Conservation (phyloP, 2,888 invertebrate species). For the Syrphus vitripennis region DNA sequence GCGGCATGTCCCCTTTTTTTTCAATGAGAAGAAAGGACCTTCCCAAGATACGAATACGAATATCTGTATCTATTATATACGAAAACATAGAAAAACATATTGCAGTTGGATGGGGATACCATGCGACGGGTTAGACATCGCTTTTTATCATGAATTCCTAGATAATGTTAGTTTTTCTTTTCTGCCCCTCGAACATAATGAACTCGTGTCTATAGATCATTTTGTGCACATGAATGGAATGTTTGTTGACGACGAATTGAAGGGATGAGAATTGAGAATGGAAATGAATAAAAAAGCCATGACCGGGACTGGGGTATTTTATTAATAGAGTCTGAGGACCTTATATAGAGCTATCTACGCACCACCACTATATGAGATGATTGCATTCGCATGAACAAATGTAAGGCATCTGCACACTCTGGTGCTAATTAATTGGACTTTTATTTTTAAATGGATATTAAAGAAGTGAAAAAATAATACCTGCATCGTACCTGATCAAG, state of each 20-base stretch:
- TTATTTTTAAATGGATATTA: background rate
- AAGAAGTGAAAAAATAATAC: too few relatives aligned
- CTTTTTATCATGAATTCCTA: conserved; percentile 63
- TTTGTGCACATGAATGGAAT: conserved; percentile 70
- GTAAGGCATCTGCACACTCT: conserved; percentile 43
- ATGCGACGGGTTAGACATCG: conserved; percentile 40
- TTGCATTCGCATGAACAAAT: conserved; percentile 60
- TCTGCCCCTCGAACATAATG: conserved; percentile 60
- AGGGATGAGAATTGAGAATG: conserved; percentile 17
- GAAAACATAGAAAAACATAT: conserved; percentile 20
- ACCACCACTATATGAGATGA: conserved; percentile 38
- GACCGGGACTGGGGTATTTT: conserved; percentile 17
- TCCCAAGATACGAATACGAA: conserved; percentile 25
- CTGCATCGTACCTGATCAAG: too few relatives aligned
- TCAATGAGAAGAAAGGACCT: conserved; percentile 51
- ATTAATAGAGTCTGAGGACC: conserved; percentile 13
- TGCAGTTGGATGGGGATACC: conserved; percentile 25
- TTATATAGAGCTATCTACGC: conserved; percentile 47
- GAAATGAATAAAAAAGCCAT: conserved; percentile 7
- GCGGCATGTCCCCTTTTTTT: conserved; percentile 39
- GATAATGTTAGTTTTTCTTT: conserved; percentile 69
- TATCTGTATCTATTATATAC: background rate
- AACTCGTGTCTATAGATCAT: conserved; percentile 71
- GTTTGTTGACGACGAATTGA: conserved; percentile 63
- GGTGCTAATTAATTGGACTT: background rate